Conservation (phyloP, 2,113 vertebrate species). For the Herpetotheres cachinnans region DNA sequence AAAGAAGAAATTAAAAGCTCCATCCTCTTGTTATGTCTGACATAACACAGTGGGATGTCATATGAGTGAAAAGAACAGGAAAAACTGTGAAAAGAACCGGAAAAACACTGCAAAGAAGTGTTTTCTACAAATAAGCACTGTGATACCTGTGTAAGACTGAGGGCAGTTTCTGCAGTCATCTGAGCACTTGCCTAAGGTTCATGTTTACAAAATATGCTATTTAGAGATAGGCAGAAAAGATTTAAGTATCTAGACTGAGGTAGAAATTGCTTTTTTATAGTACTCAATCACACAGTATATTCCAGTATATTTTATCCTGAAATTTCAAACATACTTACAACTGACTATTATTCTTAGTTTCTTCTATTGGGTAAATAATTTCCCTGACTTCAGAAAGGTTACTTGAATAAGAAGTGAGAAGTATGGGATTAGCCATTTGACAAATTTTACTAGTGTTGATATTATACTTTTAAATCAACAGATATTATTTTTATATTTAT, state of each 20-base stretch:
- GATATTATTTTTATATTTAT: neutral
- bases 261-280: neutral
- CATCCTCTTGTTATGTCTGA: neutral
- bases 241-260: neutral
- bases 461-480: neutral
- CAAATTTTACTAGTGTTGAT: neutral
- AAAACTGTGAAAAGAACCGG: neutral
- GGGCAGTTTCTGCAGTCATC: neutral
- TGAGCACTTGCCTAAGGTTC: neutral
- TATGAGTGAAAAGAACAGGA: neutral
- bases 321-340: neutral
- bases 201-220: neutral
- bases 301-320: neutral
- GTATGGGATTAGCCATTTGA: neutral
- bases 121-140: neutral
- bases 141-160: neutral
- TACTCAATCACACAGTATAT: neutral
- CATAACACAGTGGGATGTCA: neutral
- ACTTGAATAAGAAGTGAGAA: neutral
- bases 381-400: neutral
- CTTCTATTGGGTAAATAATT: neutral
- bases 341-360: neutral
- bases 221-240: neutral
- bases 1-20: neutral
- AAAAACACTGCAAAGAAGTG: neutral